Percentiles rank a stretch among this genome's conserved stretches.
Evolutionary conservation across 2,797 vertebrate species (phyloP).

Genomic region (Dicrostonyx torquatus): DNA sequence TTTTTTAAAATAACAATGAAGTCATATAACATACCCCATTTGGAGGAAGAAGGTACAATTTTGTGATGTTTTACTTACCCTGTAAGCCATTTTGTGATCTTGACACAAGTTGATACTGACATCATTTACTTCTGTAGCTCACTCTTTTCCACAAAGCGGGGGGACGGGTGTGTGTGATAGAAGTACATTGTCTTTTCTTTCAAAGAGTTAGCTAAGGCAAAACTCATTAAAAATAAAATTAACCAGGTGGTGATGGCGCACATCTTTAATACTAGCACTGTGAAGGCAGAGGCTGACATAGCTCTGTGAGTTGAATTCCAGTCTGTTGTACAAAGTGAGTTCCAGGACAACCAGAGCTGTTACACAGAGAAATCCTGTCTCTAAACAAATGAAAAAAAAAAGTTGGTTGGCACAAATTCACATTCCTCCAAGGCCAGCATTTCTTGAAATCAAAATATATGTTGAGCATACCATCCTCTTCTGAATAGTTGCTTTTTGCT

Average conservation of each 20-base stretch:
- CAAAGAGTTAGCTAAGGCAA: background rate
- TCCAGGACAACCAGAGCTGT: background rate
- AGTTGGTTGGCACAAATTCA: background rate
- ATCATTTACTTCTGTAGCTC: constrained; percentile 12
- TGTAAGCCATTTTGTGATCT: background rate
- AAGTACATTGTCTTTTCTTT: background rate
- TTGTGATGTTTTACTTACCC: background rate
- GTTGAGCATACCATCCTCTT: background rate
- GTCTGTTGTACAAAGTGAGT: background rate
- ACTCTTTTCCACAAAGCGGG: too few relatives aligned
- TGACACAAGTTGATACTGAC: background rate
- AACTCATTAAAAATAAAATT: background rate
- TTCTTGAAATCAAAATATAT: background rate
- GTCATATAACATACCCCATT: background rate
- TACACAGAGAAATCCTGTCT: background rate
- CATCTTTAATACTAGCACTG: background rate
- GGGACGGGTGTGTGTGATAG: too few relatives aligned
- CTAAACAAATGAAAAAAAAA: too few relatives aligned
- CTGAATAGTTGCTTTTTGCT: background rate
- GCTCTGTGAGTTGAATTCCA: background rate
- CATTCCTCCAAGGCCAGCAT: background rate
- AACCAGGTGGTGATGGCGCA: background rate
- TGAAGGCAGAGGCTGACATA: background rate
- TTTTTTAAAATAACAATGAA: background rate
- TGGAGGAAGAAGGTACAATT: background rate